These are phyloP conservation scores for Leucophenga maculata DNA, from an alignment of 2,888 invertebrate species.

Conservation along the genomic window DNA sequence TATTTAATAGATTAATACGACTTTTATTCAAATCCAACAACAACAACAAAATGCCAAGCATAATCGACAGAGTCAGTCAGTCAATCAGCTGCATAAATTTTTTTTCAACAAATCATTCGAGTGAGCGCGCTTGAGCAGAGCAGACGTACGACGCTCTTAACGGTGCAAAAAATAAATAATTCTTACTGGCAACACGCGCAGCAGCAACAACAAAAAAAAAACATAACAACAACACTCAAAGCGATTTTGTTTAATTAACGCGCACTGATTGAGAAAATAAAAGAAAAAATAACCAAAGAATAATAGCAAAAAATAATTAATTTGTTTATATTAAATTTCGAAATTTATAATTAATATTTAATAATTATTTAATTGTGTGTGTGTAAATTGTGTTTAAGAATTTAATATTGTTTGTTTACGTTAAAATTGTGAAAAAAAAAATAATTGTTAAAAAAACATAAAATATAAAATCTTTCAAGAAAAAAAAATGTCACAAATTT, in stretches of 20 bases:
- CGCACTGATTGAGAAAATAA: conserved; percentile 19
- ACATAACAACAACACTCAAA: conserved; percentile 17
- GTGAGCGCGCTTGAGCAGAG: conserved; percentile 54
- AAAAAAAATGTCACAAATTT: conserved; percentile 20
- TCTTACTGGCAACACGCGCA: conserved; percentile 6
- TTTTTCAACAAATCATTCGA: conserved; percentile 54
- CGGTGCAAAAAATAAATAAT: conserved; percentile 39
- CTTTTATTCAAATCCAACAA: too few species aligned
- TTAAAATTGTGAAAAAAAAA: neutral
- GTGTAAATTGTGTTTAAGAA: too few species aligned
- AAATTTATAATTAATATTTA: too few species aligned
- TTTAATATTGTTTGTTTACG: neutral
- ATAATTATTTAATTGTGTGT: too few species aligned
- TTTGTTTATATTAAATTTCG: too few species aligned
- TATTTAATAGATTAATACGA: too few species aligned
- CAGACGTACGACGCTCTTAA: conserved; percentile 51
- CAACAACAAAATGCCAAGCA: too few species aligned
- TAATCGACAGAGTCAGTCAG: too few species aligned
- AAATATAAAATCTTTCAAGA: conserved; percentile 14
- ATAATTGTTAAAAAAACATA: neutral
- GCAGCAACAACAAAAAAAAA: too few species aligned
- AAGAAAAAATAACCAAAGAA: too few species aligned
- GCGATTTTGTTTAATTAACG: conserved; percentile 25
- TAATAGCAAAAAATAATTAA: too few species aligned
- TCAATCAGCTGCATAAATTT: conserved; percentile 17